A percentile compares a stretch with the other conserved stretches of the same genome.
Conservation (phyloP, 2,797 vertebrate genomes). For the Leontopithecus rosalia region DNA sequence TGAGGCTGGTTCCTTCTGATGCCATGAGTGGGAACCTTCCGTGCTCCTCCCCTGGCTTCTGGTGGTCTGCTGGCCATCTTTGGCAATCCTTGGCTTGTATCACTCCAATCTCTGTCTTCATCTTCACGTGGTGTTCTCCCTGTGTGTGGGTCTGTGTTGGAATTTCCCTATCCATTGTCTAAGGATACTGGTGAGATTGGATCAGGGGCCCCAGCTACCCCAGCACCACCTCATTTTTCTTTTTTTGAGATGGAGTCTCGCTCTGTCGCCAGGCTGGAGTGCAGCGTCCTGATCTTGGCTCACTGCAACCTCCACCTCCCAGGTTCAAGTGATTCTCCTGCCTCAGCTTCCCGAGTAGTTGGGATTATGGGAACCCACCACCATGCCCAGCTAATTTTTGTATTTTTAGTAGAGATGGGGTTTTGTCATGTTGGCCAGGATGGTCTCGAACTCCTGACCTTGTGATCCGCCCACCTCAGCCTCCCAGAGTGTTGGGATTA, state of each 20-base stretch:
- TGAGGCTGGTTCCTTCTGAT: not conserved
- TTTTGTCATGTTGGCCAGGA: not conserved
- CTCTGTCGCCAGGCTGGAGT: not conserved
- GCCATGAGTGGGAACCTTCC: not conserved
- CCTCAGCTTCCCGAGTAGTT: not conserved
- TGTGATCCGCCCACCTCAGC: too few species aligned
- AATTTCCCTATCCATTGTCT: not conserved
- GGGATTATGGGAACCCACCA: not conserved
- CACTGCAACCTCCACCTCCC: not conserved
- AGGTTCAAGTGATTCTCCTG: not conserved
- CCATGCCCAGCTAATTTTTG: not conserved
- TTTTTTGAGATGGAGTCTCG: not conserved
- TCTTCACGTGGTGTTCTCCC: not conserved
- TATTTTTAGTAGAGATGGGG: not conserved
- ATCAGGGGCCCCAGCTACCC: not conserved
- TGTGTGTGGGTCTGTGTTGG: too few species aligned
- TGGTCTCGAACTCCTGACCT: not conserved
- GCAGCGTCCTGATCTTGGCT: rapidly evolving
- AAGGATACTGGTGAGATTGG: not conserved
- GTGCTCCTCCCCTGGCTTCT: not conserved
- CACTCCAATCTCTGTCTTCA: not conserved
- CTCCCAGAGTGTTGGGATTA: not conserved
- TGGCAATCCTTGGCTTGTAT: not conserved
- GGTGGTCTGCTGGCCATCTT: not conserved
- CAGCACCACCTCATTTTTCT: not conserved